Conservation (phyloP, 2,888 invertebrate species). For the Orthosia incerta region DNA sequence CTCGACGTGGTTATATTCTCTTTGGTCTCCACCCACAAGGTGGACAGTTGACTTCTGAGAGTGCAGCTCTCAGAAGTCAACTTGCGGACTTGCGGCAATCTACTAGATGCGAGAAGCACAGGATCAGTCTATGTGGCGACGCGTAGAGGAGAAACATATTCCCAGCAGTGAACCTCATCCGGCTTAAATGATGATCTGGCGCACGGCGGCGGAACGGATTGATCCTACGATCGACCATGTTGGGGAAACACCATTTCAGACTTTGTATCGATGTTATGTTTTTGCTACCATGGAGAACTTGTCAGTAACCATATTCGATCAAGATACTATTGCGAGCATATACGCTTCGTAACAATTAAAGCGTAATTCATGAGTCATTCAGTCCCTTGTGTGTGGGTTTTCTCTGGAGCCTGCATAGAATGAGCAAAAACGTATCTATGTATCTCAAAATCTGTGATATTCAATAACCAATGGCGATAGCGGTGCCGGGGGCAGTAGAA, state of each 20-base stretch:
- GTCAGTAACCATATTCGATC: conserved; percentile 1
- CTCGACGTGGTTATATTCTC: too few species aligned
- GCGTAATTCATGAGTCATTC: conserved; percentile 8
- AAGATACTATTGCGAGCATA: conserved; percentile 17
- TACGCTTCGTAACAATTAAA: conserved; percentile 16
- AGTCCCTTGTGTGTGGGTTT: conserved; percentile 5
- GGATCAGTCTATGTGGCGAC: not conserved
- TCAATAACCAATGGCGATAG: too few species aligned
- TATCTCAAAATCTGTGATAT: too few species aligned
- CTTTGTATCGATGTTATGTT: not conserved
- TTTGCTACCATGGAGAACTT: not conserved
- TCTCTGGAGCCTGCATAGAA: not conserved
- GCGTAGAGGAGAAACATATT: not conserved
- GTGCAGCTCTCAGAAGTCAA: too few species aligned
- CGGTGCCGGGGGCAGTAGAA: too few species aligned
- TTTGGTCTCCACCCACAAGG: too few species aligned
- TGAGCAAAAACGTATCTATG: conserved; percentile 7
- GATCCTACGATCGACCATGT: too few species aligned
- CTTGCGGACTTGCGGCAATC: not conserved
- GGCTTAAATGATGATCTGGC: not conserved
- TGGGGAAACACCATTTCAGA: not conserved
- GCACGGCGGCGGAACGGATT: not conserved
- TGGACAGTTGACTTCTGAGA: not conserved
- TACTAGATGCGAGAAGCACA: not conserved
- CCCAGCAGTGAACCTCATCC: not conserved